Conservation (phyloP, 2,797 vertebrate genomes). For the Echiichthys vipera region DNA sequence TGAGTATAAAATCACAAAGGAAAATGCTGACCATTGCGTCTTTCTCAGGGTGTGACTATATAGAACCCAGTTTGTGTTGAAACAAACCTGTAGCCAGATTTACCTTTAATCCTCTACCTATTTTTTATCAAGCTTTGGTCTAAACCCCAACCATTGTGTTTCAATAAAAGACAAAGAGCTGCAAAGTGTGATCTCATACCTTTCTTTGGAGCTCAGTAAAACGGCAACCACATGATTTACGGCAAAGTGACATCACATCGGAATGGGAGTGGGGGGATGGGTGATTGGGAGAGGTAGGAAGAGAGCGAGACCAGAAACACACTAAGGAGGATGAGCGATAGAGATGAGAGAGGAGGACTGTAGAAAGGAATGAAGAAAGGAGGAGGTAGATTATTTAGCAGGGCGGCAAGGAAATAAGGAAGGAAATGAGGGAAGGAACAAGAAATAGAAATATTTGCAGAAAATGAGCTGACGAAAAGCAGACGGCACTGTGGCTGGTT, state of each 20-base stretch:
- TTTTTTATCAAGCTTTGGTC: not conserved
- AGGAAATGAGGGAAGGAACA: not conserved
- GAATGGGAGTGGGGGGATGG: constrained; percentile 23
- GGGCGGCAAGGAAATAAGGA: not conserved
- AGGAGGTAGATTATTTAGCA: not conserved
- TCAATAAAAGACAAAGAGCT: constrained; percentile 36
- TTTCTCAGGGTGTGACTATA: no score
- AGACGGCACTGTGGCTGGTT: constrained; percentile 43
- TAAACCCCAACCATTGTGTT: not conserved
- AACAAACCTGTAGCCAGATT: constrained; percentile 1
- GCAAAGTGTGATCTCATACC: constrained; percentile 61
- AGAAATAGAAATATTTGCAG: not conserved
- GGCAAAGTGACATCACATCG: constrained; percentile 45
- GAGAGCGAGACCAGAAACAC: constrained; percentile 22
- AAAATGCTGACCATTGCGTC: no score
- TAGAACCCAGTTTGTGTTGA: no score
- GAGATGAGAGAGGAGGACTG: constrained; percentile 1
- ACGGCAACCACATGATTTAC: constrained; percentile 43
- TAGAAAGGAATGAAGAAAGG: not conserved
- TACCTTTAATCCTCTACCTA: not conserved
- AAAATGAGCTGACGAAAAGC: constrained; percentile 9
- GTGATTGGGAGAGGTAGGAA: constrained; percentile 21
- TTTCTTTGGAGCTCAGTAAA: constrained; percentile 48
- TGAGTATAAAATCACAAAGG: no score
- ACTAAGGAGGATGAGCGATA: not conserved